These are phyloP conservation scores for Palythoa caribaeorum DNA, from an alignment of 92 coral and sea anemone species.

Conservation along the genomic window DNA sequence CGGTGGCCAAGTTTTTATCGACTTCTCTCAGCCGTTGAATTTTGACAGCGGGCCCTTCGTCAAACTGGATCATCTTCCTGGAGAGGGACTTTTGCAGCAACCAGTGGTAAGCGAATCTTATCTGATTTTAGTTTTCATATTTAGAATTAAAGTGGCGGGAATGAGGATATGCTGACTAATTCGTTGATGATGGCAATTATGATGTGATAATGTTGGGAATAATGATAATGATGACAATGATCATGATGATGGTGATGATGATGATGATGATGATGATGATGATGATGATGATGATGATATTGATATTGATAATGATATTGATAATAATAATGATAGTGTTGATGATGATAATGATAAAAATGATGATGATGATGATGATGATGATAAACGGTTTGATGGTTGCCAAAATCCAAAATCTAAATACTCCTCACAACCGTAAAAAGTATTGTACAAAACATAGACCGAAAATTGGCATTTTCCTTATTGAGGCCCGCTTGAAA, in stretches of 20 bases:
- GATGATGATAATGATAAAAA: too few relatives aligned
- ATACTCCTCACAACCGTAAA: too few relatives aligned
- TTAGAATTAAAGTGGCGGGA: background rate
- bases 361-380: too few relatives aligned
- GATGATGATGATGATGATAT: background rate
- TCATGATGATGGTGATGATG: background rate
- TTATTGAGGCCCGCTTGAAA: too few relatives aligned
- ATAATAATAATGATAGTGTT: too few relatives aligned
- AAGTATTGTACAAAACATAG: too few relatives aligned
- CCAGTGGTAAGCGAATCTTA: background rate
- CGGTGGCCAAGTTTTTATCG: conserved; percentile 26
- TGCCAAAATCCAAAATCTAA: too few relatives aligned
- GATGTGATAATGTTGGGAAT: too few relatives aligned
- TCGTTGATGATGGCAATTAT: too few relatives aligned
- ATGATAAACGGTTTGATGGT: too few relatives aligned
- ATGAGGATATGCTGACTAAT: too few relatives aligned
- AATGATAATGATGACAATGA: background rate
- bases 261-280: background rate
- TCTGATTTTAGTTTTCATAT: background rate
- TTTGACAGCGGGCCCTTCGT: conserved; percentile 27
- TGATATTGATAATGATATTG: background rate
- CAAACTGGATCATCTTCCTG: background rate
- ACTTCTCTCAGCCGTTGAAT: conserved; percentile 45
- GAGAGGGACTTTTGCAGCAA: background rate
- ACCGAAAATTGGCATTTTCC: too few relatives aligned